These are phyloP conservation scores for Squalus acanthias DNA, from an alignment of 2,797 vertebrate genomes.

Conservation along the genomic window DNA sequence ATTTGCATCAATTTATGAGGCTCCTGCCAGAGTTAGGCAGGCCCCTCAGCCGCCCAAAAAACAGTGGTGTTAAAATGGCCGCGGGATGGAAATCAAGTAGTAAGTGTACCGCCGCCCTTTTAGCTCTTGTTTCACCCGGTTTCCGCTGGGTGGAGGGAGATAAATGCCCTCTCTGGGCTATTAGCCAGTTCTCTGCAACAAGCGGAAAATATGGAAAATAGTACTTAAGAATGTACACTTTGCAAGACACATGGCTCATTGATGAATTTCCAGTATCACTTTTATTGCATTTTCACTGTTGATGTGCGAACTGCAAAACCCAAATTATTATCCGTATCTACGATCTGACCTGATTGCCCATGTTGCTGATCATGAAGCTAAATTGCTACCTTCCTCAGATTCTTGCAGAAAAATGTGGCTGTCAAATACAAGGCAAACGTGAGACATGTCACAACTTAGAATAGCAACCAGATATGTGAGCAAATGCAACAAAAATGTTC, in stretches of 20 bases:
- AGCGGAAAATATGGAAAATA: not conserved
- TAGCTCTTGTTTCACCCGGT: not conserved
- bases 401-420: not conserved
- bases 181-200: not conserved
- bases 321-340: not conserved
- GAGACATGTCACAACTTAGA: not conserved
- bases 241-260: not conserved
- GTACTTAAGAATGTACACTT: not conserved
- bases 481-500: not conserved
- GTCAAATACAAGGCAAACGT: not conserved
- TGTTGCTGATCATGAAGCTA: not conserved
- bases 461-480: not conserved
- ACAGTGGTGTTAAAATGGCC: not conserved
- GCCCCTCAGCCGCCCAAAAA: not conserved
- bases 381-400: not conserved
- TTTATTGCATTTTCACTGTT: not conserved
- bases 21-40: no score
- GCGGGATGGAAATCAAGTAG: not conserved
- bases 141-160: no score
- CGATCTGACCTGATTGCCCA: not conserved
- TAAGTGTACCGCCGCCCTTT: not conserved
- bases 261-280: not conserved
- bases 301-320: not conserved
- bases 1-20: no score
- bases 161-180: not conserved